Evolutionary conservation across 2,888 invertebrate species (phyloP), one percentile per base, ranked within the genome.

Genomic region (Napeogenes inachia): DNA sequence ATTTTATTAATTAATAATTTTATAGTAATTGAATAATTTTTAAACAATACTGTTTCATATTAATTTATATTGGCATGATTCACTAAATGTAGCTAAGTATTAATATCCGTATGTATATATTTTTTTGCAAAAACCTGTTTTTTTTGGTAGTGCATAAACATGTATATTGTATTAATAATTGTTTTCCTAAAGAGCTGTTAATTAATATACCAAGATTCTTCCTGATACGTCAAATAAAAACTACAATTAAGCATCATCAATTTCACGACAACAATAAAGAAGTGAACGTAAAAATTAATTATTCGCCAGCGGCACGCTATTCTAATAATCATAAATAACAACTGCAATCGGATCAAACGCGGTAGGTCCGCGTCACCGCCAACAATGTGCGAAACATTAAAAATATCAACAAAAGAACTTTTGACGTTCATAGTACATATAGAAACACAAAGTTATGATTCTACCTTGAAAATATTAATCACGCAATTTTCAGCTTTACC

Each of bases 321-420:
- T 89, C 84, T 86, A 85, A 87, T 86, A 83, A 88, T 84, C 89
- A 89, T 90, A 89, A 90, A 90, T 90, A 84, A 89, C 80, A 71
- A 76, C 79, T 73, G 79, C 84, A 87, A 89, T 87, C 86, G 84
- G 89, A 89, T 89, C 86, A 85, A 88, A 84, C 84, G 86, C 84
- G 87, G 89, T 86, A 77, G 87, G 87, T 87, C 87, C 78, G 73
- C 80, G 68, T 69, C 72, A 68, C 70, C 70, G 67, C 71, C 77
- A 84, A 89, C 89, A 89, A 89, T 89, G 89, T 88, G 89, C 89
- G 87, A 90, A 89, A 89, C 90, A 89, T 90, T 89, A 89, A 89
- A 90, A 88, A 87, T 89, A 90, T 90, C 89, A 89, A 89, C 89
- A 89, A 90, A 87, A 79, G 86, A 82, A 84, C 87, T 89, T 89